These are phyloP conservation scores for Candoia aspera DNA, from an alignment of 2,113 vertebrate genomes.

Conservation along the genomic window DNA sequence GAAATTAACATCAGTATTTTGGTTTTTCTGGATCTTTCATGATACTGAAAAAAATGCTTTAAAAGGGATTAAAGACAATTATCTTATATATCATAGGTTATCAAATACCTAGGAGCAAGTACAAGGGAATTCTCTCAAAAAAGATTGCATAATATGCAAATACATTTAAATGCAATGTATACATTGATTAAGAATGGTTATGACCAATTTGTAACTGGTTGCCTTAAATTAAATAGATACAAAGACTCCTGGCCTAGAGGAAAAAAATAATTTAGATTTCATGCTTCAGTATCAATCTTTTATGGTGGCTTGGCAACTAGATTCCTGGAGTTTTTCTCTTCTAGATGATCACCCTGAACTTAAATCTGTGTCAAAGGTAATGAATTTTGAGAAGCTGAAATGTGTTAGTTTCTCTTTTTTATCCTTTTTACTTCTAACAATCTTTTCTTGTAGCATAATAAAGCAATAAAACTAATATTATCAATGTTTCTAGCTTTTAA, in stretches of 20 bases:
- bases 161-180: neutral
- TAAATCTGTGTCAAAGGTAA: neutral
- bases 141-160: neutral
- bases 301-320: neutral
- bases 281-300: conserved; percentile 8
- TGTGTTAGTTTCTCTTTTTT: neutral
- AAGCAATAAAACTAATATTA: neutral
- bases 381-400: neutral
- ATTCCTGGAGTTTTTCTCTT: neutral
- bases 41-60: neutral
- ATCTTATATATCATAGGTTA: neutral
- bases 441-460: neutral
- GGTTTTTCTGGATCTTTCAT: neutral
- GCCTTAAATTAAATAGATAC: neutral
- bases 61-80: neutral
- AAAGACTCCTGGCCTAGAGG: neutral
- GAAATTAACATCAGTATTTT: neutral
- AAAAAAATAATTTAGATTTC: neutral
- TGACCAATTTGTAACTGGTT: neutral
- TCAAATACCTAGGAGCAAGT: neutral
- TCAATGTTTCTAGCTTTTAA: neutral
- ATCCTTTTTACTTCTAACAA: neutral
- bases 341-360: neutral
- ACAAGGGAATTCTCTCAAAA: neutral
- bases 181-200: neutral